Percentiles rank a stretch among this genome's conserved stretches.
These are phyloP conservation scores for Drosophila melanosoma DNA, from an alignment of 2,888 invertebrate species.

Conservation along the genomic window DNA sequence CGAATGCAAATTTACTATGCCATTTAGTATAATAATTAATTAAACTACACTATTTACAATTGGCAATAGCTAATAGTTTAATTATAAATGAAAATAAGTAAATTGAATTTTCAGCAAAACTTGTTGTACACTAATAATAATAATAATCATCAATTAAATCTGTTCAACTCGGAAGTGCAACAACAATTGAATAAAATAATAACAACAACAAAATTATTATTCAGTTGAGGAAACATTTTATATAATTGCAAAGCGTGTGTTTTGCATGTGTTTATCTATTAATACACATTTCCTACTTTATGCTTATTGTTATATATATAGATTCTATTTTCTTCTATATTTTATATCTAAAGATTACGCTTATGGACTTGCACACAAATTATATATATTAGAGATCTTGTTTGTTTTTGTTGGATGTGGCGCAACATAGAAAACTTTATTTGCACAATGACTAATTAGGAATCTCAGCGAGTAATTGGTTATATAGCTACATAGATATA, in stretches of 20 bases:
- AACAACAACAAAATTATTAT: neutral
- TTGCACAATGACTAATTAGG: constrained; percentile 65
- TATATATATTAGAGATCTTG: neutral
- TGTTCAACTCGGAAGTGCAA: constrained; percentile 23
- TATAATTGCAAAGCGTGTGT: neutral
- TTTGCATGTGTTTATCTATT: neutral
- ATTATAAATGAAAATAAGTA: neutral
- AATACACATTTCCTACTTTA: neutral
- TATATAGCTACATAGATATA: constrained; percentile 4
- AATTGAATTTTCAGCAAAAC: neutral
- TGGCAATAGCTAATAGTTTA: neutral
- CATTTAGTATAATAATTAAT: neutral
- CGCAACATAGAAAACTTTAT: constrained; percentile 41
- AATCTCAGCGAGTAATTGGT: constrained; percentile 33
- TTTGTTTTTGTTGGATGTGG: neutral
- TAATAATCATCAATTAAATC: constrained; percentile 18
- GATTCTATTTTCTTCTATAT: neutral
- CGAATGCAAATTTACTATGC: constrained; percentile 26
- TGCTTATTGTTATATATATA: neutral
- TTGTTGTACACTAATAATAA: neutral
- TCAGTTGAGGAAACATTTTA: neutral
- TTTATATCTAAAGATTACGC: constrained; percentile 1
- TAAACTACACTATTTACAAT: neutral
- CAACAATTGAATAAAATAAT: neutral
- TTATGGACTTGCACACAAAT: neutral